phyloP scores from a whole-genome alignment of 2,113 vertebrate species.

The Gallinago undulata region DNA sequence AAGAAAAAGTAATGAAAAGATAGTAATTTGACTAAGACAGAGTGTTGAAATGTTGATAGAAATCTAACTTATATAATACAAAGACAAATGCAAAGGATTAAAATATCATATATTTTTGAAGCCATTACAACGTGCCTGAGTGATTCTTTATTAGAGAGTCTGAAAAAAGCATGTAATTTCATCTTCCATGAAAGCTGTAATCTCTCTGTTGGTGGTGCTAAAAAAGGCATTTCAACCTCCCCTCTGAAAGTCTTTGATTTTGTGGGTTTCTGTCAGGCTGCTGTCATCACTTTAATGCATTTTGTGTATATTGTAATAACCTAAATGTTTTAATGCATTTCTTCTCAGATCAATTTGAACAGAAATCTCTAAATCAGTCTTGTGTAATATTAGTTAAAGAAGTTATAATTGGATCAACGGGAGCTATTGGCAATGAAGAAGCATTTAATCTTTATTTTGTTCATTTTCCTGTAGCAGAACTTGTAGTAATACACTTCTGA shows the following conservation, averaged over 20 bases:
- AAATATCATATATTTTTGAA: slow-evolving; percentile 47
- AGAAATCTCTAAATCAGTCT: slow-evolving; percentile 9
- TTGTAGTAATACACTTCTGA: background rate
- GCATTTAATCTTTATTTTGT: slow-evolving; percentile 24
- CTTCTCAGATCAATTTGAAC: slow-evolving; percentile 7
- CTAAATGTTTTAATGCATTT: slow-evolving; percentile 22
- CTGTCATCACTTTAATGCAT: slow-evolving; percentile 27
- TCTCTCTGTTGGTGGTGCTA: slow-evolving; percentile 21
- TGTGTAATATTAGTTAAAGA: background rate
- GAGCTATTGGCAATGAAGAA: background rate
- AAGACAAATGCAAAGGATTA: slow-evolving; percentile 37
- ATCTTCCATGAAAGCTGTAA: background rate
- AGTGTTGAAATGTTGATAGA: slow-evolving; percentile 36
- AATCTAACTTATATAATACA: slow-evolving; percentile 40
- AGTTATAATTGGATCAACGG: background rate
- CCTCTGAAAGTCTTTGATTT: slow-evolving; percentile 27
- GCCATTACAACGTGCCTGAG: slow-evolving; percentile 15
- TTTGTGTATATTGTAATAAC: background rate
- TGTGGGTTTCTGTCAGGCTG: slow-evolving; percentile 4
- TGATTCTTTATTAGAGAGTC: slow-evolving; percentile 21
- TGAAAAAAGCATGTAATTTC: slow-evolving; percentile 47
- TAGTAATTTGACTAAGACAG: background rate
- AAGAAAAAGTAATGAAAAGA: background rate
- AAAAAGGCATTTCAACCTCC: slow-evolving; percentile 36
- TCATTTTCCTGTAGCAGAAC: background rate